Conservation (phyloP, 2,888 invertebrate species). For the Andricus curvator region DNA sequence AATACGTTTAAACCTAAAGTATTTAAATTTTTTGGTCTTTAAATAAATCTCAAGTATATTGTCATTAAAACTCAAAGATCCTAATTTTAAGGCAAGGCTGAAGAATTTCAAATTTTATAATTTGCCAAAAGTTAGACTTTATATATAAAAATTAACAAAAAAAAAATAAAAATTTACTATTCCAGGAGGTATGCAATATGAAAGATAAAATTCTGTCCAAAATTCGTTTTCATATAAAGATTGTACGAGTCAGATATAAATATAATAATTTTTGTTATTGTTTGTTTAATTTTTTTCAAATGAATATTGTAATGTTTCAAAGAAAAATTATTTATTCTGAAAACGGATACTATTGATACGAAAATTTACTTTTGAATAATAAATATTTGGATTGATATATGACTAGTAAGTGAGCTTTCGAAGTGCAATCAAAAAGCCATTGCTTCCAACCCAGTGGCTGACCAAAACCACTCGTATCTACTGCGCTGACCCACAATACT, state of each 20-base stretch:
- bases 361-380: background rate
- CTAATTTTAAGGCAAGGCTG: background rate
- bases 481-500: background rate
- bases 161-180: too few species aligned
- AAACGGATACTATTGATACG: background rate
- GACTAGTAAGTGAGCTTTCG: constrained; percentile 2
- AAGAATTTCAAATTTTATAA: too few species aligned
- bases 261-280: too few species aligned
- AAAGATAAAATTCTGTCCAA: too few species aligned
- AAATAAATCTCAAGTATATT: background rate
- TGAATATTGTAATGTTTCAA: background rate
- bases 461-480: constrained; percentile 23
- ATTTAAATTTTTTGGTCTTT: background rate
- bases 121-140: too few species aligned
- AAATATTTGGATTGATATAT: background rate
- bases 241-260: too few species aligned
- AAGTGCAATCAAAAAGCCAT: constrained; percentile 18
- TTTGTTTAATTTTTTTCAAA: too few species aligned
- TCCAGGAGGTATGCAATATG: too few species aligned
- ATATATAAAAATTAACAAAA: too few species aligned
- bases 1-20: too few species aligned
- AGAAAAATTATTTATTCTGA: background rate
- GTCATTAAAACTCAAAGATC: background rate
- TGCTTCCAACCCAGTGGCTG: constrained; percentile 18
- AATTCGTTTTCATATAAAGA: too few species aligned